Conservation (phyloP, 2,888 invertebrate genomes). For the Cyclophora punctaria region DNA sequence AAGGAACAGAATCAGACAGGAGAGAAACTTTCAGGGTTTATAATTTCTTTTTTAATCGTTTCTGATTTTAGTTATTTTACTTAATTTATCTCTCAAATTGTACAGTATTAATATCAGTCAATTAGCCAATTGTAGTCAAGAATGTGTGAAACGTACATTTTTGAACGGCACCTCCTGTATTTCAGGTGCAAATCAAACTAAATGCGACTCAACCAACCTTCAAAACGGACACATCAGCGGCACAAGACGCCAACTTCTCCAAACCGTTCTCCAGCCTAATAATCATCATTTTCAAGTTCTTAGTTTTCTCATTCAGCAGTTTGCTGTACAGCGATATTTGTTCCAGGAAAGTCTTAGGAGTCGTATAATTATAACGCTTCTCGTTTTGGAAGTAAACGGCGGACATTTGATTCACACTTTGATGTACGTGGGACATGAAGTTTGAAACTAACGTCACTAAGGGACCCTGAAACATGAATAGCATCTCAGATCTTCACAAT, state of each 20-base stretch:
- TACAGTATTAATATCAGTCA: too few species aligned
- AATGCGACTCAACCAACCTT: constrained; percentile 68
- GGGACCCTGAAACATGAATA: constrained; percentile 48
- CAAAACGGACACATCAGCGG: constrained; percentile 88
- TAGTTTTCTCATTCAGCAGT: constrained; percentile 79
- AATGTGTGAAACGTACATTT: too few species aligned
- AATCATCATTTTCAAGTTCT: constrained; percentile 83
- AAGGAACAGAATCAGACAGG: too few species aligned
- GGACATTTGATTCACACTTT: constrained; percentile 90
- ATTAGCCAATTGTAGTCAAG: too few species aligned
- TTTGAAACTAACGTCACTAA: constrained; percentile 80
- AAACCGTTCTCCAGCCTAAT: constrained; percentile 89
- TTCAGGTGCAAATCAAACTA: too few species aligned
- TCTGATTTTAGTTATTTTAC: too few species aligned
- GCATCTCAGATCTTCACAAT: too few species aligned
- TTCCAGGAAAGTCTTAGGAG: constrained; percentile 96
- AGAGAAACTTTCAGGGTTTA: too few species aligned
- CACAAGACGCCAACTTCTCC: constrained; percentile 89
- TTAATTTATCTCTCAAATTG: too few species aligned
- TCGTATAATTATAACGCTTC: constrained; percentile 94
- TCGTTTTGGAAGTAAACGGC: constrained; percentile 87
- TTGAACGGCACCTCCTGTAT: too few species aligned
- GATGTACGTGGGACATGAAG: constrained; percentile 94
- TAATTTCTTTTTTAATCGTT: too few species aligned
- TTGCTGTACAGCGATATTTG: constrained; percentile 89